Evolutionary conservation across 2,113 vertebrate species (phyloP).

Genomic region (Muntiacus muntjak): DNA sequence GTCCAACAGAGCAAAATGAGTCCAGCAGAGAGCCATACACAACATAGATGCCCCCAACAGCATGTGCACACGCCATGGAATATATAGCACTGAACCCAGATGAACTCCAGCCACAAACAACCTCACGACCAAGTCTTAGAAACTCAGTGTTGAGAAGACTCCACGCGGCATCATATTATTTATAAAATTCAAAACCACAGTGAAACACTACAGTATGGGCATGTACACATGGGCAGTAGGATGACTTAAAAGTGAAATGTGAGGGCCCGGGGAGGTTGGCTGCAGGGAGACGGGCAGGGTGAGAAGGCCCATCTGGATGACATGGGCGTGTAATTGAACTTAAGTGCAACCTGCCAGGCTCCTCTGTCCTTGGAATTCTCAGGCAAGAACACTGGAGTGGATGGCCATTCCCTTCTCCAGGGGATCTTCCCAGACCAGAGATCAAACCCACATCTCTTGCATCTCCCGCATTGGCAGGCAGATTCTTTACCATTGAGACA

Average conservation of each 20-base stretch:
- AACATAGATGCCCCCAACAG: rapidly evolving
- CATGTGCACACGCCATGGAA: rapidly evolving
- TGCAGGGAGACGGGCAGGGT: neutral
- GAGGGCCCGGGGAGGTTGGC: rapidly evolving
- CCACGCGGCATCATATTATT: rapidly evolving
- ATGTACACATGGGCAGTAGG: rapidly evolving
- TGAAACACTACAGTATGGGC: rapidly evolving
- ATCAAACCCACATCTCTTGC: neutral
- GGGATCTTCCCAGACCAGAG: neutral
- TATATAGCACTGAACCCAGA: rapidly evolving
- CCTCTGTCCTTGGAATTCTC: neutral
- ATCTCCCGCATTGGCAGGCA: neutral
- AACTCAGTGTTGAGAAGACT: neutral
- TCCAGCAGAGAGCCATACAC: rapidly evolving
- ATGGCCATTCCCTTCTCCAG: neutral
- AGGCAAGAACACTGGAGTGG: neutral
- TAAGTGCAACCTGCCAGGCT: neutral
- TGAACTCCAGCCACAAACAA: neutral
- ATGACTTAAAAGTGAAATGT: no score
- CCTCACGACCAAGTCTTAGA: neutral
- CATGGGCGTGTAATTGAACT: rapidly evolving
- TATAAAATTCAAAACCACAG: neutral
- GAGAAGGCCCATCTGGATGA: neutral
- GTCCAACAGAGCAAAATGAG: no score
- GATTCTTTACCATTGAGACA: neutral